These are phyloP conservation scores for human DNA, from an alignment of 2,113 vertebrate species.

Conservation along the genomic window DNA sequence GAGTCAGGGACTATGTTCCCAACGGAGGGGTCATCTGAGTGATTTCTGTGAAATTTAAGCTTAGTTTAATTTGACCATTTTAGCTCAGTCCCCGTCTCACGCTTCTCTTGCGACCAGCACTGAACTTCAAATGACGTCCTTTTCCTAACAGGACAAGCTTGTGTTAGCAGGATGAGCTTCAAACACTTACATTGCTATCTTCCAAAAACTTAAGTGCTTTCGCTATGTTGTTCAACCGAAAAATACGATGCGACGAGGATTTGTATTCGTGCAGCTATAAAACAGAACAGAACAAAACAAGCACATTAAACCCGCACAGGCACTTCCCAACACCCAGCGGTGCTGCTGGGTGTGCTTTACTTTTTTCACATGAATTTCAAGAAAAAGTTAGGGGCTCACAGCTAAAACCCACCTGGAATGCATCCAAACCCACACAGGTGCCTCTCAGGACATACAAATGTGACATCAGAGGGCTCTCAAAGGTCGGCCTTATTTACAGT, in stretches of 20 bases:
- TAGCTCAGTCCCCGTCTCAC: neutral
- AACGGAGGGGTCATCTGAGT: accelerated
- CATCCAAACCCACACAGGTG: neutral
- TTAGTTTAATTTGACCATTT: no score
- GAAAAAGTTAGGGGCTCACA: neutral
- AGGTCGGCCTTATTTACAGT: neutral
- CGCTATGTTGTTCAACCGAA: slow-evolving; percentile 98
- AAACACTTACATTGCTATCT: slow-evolving; percentile 94
- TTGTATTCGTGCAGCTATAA: slow-evolving; percentile 94
- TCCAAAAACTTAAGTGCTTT: slow-evolving; percentile 95
- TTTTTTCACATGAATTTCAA: neutral
- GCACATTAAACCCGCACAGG: neutral
- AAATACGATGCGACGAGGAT: slow-evolving; percentile 96
- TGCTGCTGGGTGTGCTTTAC: accelerated
- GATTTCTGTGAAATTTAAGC: accelerated
- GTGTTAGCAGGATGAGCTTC: neutral
- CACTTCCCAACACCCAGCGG: neutral
- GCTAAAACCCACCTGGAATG: neutral
- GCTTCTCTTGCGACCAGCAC: accelerated
- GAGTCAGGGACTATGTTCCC: neutral
- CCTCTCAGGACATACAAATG: accelerated
- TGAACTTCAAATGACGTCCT: accelerated
- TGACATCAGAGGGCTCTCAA: neutral
- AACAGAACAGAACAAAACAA: slow-evolving; percentile 36
- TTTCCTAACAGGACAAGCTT: neutral